Evolutionary conservation across 2,888 invertebrate genomes (phyloP), one percentile per base, ranked within the genome.

Genomic region (Orthosia incerta): DNA sequence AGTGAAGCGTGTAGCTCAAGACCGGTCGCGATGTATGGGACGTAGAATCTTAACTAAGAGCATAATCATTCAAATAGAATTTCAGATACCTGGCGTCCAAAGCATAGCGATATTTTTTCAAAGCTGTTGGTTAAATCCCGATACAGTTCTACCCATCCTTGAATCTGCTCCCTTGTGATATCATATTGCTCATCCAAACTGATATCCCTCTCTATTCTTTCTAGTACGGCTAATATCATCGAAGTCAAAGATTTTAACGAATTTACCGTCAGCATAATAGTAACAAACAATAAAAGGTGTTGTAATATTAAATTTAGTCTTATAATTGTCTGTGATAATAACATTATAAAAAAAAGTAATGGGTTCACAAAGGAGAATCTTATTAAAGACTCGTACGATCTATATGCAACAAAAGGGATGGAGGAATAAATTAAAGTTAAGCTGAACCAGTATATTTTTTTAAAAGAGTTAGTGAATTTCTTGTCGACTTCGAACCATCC

Each of bases 181-280:
- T 16, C 59, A 48, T 12, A 48, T 7, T 26, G 57, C 5, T 57
- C 59, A 48, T 60, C 31, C 11, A 9, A 57, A 15, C 20, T 13
- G 23, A 20, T 3, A 31, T 12, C 26, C 26, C 2, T 46, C n/a
- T 9, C 18, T 57, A 51, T 1, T 13, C 16, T 62, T 11, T 57
- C 16, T 13, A 56, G 50, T 31, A 20, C 46, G 1, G 13, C 50
- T 12, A 12, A 45, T 23, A 69, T 9, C 12, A 74, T 45, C 1
- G 23, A 60, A 48, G n/a, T 74, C 23, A 74, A 55, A 9, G 60
- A 39, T 48, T 39, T 23, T 0, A 59, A 15, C n/a, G 53, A 67
- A 12, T 48, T 2, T 18, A 39, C 67, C 0, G 76, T 12, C 3
- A 76, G 2, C 46, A 76, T 66, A 26, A 76, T 31, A n/a, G 39